These are phyloP conservation scores for Microcebus ravelobensis DNA, from an alignment of 2,113 vertebrate species.

Conservation along the genomic window DNA sequence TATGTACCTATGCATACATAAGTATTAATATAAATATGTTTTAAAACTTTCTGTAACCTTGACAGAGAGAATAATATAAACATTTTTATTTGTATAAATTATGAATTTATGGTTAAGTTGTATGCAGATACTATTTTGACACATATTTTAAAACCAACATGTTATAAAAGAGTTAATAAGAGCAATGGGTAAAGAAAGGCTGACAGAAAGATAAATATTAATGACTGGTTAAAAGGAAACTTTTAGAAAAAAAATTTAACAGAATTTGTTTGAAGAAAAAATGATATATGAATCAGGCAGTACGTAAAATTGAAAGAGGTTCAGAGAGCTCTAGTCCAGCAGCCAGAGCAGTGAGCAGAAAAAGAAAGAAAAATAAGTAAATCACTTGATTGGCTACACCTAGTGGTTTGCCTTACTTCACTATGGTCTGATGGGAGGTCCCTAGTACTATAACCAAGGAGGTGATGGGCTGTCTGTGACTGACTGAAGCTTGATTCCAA, in stretches of 20 bases:
- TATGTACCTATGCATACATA: not conserved
- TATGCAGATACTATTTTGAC: not conserved
- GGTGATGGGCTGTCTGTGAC: not conserved
- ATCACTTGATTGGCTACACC: not conserved
- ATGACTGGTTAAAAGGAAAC: not conserved
- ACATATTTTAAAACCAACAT: not conserved
- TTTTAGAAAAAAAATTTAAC: not conserved
- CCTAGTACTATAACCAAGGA: not conserved
- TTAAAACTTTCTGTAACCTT: not conserved
- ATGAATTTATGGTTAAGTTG: not conserved
- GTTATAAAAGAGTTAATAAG: not conserved
- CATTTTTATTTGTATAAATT: not conserved
- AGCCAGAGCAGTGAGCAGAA: not conserved
- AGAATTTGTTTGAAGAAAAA: not conserved
- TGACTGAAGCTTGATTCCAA: not conserved
- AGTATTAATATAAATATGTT: not conserved
- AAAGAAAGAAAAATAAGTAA: not conserved
- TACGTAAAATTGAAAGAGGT: not conserved
- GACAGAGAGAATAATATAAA: not conserved
- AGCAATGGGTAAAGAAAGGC: not conserved
- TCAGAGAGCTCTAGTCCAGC: not conserved
- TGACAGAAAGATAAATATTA: not conserved
- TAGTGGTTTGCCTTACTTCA: not conserved
- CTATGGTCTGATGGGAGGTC: not conserved
- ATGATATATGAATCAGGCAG: not conserved